phyloP scores from a whole-genome alignment of 2,888 invertebrate species.

The Chalcosyrphus nemorum region DNA sequence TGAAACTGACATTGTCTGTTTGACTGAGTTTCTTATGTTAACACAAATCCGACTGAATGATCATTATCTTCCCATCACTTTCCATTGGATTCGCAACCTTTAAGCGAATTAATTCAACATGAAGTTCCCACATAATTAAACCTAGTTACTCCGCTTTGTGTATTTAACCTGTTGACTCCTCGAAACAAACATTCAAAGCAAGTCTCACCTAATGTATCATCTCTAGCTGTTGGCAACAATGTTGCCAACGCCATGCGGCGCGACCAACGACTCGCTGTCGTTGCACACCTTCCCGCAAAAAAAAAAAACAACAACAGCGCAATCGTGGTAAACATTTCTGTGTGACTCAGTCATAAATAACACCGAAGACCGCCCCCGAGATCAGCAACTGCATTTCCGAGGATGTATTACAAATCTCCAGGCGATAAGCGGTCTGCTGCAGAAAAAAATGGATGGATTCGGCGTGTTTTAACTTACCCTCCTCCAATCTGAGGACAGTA shows the following conservation, averaged over 20 bases:
- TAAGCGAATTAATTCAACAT: background rate
- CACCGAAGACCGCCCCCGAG: constrained; percentile 37
- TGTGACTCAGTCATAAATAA: constrained; percentile 48
- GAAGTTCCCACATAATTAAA: background rate
- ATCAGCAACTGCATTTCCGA: constrained; percentile 54
- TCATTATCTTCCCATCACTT: too few relatives aligned
- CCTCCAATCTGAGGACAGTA: constrained; percentile 25
- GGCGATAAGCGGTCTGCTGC: constrained; percentile 58
- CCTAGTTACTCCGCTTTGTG: background rate
- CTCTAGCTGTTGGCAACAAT: constrained; percentile 38
- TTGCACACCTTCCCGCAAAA: constrained; percentile 17
- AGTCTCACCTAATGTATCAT: constrained; percentile 23
- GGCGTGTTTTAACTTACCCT: background rate
- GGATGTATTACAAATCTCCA: constrained; percentile 63
- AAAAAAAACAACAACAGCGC: constrained; percentile 44
- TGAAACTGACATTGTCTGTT: too few relatives aligned
- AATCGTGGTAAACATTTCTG: constrained; percentile 41
- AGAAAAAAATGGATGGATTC: constrained; percentile 25
- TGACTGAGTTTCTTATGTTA: too few relatives aligned
- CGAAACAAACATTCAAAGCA: background rate
- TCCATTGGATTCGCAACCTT: background rate
- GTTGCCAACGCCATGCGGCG: constrained; percentile 42
- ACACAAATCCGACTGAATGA: too few relatives aligned
- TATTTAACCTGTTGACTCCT: constrained; percentile 35
- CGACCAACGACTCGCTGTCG: constrained; percentile 19